phyloP scores from a whole-genome alignment of 2,797 vertebrate species.

The Ctenopoma kingsleyae region DNA sequence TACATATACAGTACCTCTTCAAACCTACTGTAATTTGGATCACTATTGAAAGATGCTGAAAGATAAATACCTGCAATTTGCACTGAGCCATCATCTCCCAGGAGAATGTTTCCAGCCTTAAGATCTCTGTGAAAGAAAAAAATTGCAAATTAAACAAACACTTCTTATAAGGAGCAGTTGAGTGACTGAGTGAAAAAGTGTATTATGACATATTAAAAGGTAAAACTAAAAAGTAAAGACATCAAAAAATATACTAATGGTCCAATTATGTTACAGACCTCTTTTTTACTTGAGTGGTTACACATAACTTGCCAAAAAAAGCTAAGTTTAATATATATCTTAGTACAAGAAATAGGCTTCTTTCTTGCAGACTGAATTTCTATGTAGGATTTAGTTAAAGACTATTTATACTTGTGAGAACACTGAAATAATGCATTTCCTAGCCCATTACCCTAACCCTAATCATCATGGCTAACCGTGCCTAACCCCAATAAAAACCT shows the following conservation, averaged over 20 bases:
- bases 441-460: too few species aligned
- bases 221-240: neutral
- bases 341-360: neutral
- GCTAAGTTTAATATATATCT: neutral
- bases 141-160: constrained; percentile 3
- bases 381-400: constrained; percentile 20
- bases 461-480: too few species aligned
- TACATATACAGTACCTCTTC: constrained; percentile 7
- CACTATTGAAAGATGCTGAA: constrained; percentile 27
- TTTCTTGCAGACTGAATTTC: neutral
- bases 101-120: constrained; percentile 98
- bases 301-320: neutral
- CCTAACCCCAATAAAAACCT: too few species aligned
- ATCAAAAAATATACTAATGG: neutral
- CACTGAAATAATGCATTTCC: too few species aligned
- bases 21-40: constrained; percentile 23
- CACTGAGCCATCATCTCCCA: constrained; percentile 97
- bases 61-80: constrained; percentile 95
- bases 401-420: neutral
- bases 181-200: neutral
- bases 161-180: neutral
- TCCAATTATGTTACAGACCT: neutral
- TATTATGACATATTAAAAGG: neutral
- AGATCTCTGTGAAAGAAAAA: constrained; percentile 89
- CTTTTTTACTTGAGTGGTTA: neutral